Evolutionary conservation across 2,113 vertebrate genomes (phyloP).

Genomic region (Sinocyclocheilus anshuiensis): DNA sequence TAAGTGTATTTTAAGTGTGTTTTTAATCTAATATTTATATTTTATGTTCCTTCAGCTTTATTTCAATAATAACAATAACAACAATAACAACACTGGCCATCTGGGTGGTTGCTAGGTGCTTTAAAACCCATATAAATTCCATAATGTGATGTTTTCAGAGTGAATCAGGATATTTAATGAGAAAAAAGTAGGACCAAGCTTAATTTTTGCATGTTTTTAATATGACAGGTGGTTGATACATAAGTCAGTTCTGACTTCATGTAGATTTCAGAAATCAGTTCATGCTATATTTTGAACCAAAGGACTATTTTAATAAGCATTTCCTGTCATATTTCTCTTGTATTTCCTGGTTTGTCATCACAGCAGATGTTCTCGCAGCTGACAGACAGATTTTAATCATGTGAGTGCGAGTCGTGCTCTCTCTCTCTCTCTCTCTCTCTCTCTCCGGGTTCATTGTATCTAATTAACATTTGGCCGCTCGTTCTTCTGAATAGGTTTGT

Average conservation of each 20-base stretch:
- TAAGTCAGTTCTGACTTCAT: background rate
- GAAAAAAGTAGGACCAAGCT: too few relatives aligned
- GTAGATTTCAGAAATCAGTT: background rate
- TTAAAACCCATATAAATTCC: background rate
- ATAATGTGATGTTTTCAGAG: background rate
- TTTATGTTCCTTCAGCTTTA: background rate
- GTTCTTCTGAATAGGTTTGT: slow-evolving; percentile 71
- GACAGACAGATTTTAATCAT: background rate
- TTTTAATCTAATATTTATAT: background rate
- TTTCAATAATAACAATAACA: background rate
- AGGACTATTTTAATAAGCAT: background rate
- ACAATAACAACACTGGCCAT: background rate
- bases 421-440: background rate
- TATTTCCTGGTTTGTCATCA: background rate
- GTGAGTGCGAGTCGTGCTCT: slow-evolving; percentile 7
- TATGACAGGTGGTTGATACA: background rate
- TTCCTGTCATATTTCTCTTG: background rate
- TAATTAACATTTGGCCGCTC: slow-evolving; percentile 72
- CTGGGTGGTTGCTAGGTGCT: background rate
- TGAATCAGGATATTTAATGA: background rate
- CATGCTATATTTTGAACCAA: background rate
- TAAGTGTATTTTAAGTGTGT: background rate
- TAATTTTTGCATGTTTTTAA: background rate
- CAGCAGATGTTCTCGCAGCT: background rate
- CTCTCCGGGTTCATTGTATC: slow-evolving; percentile 62